Percentiles rank a stretch among this genome's conserved stretches.
Evolutionary conservation across 2,113 vertebrate species (phyloP).

Genomic region (Condylura cristata): DNA sequence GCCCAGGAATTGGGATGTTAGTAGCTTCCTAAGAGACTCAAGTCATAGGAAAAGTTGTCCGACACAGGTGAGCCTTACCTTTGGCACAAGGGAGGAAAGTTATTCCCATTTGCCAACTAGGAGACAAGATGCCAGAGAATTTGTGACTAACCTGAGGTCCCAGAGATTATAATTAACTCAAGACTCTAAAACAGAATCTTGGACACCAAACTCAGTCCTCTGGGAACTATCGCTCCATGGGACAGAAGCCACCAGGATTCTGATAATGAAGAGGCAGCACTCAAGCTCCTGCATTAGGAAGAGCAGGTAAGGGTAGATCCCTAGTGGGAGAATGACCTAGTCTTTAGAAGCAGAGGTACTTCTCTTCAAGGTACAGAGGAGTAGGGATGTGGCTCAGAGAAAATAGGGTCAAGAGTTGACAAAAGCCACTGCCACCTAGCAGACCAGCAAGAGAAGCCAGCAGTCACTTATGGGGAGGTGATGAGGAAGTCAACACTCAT

Average conservation of each 20-base stretch:
- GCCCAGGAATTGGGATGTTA: neutral
- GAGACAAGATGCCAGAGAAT: neutral
- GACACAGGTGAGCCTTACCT: neutral
- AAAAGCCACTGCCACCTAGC: neutral
- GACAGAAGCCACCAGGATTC: neutral
- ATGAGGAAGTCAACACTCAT: neutral
- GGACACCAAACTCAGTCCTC: neutral
- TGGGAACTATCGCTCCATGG: neutral
- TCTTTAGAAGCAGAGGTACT: neutral
- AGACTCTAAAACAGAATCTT: neutral
- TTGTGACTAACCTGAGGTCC: neutral
- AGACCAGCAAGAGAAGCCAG: neutral
- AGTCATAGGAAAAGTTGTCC: slow-evolving; percentile 19
- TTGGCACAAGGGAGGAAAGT: neutral
- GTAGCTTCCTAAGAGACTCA: slow-evolving; percentile 22
- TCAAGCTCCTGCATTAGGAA: neutral
- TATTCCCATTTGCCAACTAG: neutral
- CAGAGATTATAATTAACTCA: neutral
- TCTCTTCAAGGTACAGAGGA: neutral
- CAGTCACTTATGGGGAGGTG: neutral
- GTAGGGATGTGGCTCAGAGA: neutral
- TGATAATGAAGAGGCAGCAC: neutral
- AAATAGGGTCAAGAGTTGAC: neutral
- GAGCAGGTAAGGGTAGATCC: too few species aligned
- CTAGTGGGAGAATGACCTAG: neutral